These are phyloP conservation scores for Leptatherina wallacei DNA, from an alignment of 2,797 vertebrate species.

Conservation along the genomic window DNA sequence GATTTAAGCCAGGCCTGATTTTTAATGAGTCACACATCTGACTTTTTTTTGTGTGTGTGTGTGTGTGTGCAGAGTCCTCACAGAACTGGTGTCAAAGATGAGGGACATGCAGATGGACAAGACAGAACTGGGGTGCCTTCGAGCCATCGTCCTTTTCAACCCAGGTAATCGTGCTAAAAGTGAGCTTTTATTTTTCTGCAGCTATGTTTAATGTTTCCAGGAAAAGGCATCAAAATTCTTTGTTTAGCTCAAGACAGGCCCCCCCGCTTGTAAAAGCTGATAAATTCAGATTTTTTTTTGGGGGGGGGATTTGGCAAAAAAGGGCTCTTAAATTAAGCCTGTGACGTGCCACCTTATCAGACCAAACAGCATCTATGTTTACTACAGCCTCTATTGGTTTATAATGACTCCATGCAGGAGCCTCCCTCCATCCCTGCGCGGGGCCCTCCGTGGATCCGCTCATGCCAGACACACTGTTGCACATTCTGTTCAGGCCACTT, in stretches of 20 bases:
- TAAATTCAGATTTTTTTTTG: neutral
- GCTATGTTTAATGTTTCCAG: neutral
- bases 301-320: neutral
- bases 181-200: neutral
- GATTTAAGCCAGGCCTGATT: slow-evolving; percentile 6
- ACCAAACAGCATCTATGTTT: slow-evolving; percentile 19
- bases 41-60: slow-evolving; percentile 15
- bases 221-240: neutral
- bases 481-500: slow-evolving; percentile 49
- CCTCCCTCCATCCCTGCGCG: slow-evolving; percentile 25
- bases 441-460: slow-evolving; percentile 33
- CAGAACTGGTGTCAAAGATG: slow-evolving; percentile 98
- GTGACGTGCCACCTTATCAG: neutral
- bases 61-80: slow-evolving; percentile 88
- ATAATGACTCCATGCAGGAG: slow-evolving; percentile 42
- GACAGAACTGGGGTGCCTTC: slow-evolving; percentile 95
- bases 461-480: slow-evolving; percentile 48
- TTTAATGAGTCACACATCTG: slow-evolving; percentile 20
- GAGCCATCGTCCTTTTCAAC: slow-evolving; percentile 97
- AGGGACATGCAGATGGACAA: slow-evolving; percentile 99
- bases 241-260: neutral
- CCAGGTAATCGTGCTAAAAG: slow-evolving; percentile 83
- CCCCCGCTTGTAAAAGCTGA: neutral
- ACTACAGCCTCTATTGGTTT: slow-evolving; percentile 29
- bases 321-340: neutral